A percentile compares a stretch with the other conserved stretches of the same genome.
phyloP scores from a whole-genome alignment of 2,888 invertebrate species.

The Agrotis puta region DNA sequence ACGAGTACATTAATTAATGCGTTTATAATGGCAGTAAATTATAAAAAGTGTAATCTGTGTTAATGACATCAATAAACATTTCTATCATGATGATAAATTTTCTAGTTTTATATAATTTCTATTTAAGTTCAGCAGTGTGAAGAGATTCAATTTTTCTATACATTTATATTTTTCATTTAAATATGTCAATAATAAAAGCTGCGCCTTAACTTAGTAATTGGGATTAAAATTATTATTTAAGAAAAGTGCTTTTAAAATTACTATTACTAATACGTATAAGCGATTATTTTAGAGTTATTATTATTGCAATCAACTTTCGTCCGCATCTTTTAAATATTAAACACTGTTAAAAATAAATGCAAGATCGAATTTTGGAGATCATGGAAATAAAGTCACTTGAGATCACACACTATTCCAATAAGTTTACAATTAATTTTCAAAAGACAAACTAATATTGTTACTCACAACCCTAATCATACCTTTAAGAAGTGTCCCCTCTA shows the following conservation, averaged over 20 bases:
- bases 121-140: constrained; percentile 78
- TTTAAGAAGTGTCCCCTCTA: constrained; percentile 76
- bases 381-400: constrained; percentile 83
- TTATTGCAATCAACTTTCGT: constrained; percentile 80
- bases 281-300: constrained; percentile 82
- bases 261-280: constrained; percentile 83
- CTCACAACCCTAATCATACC: constrained; percentile 89
- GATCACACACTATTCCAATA: constrained; percentile 84
- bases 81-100: constrained; percentile 77
- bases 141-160: constrained; percentile 80
- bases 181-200: constrained; percentile 80
- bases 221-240: constrained; percentile 81
- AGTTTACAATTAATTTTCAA: constrained; percentile 75
- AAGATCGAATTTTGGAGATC: constrained; percentile 86
- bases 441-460: constrained; percentile 86
- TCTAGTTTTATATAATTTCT: constrained; percentile 75
- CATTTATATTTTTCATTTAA: constrained; percentile 74
- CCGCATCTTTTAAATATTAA: constrained; percentile 73
- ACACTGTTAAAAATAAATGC: constrained; percentile 84
- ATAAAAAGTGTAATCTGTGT: constrained; percentile 55
- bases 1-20: constrained; percentile 52
- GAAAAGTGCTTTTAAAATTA: constrained; percentile 81
- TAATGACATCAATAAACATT: constrained; percentile 72
- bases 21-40: constrained; percentile 57
- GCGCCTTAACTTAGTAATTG: constrained; percentile 82